Conservation (phyloP, 2,797 vertebrate genomes). For the Betta splendens region DNA sequence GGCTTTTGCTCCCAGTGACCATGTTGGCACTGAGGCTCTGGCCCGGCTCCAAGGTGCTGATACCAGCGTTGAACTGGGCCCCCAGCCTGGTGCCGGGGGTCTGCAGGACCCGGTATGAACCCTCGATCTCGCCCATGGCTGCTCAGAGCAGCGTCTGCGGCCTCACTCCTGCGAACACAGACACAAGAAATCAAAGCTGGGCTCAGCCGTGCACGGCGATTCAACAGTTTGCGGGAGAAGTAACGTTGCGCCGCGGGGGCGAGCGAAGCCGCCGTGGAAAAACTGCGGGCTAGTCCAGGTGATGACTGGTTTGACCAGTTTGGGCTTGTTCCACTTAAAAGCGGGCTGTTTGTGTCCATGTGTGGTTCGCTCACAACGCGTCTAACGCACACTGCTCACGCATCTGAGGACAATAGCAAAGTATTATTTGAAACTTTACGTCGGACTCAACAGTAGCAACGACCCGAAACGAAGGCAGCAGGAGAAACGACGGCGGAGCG, state of each 20-base stretch:
- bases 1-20: constrained; percentile 66
- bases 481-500: neutral
- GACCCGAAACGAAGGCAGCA: neutral
- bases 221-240: neutral
- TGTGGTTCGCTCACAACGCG: constrained; percentile 17
- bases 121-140: constrained; percentile 94
- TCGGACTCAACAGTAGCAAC: neutral
- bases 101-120: constrained; percentile 90
- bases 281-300: neutral
- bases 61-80: constrained; percentile 81
- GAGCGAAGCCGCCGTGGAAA: neutral
- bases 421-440: too few relatives aligned
- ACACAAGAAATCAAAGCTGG: neutral
- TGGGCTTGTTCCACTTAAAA: constrained; percentile 1
- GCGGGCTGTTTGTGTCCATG: neutral
- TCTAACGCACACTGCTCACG: neutral
- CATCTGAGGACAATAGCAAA: neutral
- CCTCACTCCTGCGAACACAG: constrained; percentile 52
- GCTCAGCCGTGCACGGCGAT: neutral
- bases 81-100: constrained; percentile 90
- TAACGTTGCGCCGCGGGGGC: too few relatives aligned
- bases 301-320: neutral
- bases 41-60: constrained; percentile 91
- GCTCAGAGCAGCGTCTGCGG: constrained; percentile 42
- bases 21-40: constrained; percentile 81